Percentiles rank a stretch among this genome's conserved stretches.
These are phyloP conservation scores for Laterallus jamaicensis DNA, from an alignment of 2,113 vertebrate genomes.

Conservation along the genomic window DNA sequence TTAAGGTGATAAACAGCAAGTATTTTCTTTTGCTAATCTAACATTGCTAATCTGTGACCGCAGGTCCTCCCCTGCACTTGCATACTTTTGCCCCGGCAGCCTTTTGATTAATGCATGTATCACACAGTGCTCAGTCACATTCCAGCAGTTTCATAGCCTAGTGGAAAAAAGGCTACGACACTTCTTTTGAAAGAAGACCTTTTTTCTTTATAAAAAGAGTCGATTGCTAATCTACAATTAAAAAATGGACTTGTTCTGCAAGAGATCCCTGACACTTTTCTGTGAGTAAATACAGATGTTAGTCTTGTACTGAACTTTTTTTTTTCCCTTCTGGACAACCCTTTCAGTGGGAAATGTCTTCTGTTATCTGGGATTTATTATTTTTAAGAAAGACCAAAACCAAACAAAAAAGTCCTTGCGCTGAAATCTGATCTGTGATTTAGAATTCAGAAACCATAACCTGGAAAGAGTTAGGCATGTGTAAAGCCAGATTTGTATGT, in stretches of 20 bases:
- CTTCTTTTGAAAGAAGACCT: constrained; percentile 1
- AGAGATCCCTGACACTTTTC: constrained; percentile 28
- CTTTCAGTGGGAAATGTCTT: neutral
- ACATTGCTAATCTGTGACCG: constrained; percentile 21
- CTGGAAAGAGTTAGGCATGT: neutral
- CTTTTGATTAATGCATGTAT: constrained; percentile 66
- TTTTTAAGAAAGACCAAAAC: neutral
- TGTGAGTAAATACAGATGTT: constrained; percentile 70
- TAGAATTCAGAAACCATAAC: neutral
- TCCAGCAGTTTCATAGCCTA: constrained; percentile 43
- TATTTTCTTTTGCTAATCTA: constrained; percentile 47
- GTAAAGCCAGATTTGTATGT: neutral
- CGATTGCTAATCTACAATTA: neutral
- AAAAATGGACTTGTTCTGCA: constrained; percentile 48
- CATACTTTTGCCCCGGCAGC: constrained; percentile 14
- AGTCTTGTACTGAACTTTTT: neutral
- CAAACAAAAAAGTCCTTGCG: neutral
- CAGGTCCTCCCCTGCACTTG: constrained; percentile 69
- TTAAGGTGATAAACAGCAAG: neutral
- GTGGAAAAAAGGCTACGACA: constrained; percentile 45
- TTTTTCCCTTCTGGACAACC: neutral
- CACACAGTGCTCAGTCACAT: constrained; percentile 19
- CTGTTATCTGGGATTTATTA: neutral
- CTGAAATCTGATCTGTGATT: neutral
- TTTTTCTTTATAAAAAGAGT: neutral